Percentiles rank a stretch among this genome's conserved stretches.
phyloP scores from a whole-genome alignment of 30 jellyfish, hydroid and myxozoan species.

The Mastigias papua region DNA sequence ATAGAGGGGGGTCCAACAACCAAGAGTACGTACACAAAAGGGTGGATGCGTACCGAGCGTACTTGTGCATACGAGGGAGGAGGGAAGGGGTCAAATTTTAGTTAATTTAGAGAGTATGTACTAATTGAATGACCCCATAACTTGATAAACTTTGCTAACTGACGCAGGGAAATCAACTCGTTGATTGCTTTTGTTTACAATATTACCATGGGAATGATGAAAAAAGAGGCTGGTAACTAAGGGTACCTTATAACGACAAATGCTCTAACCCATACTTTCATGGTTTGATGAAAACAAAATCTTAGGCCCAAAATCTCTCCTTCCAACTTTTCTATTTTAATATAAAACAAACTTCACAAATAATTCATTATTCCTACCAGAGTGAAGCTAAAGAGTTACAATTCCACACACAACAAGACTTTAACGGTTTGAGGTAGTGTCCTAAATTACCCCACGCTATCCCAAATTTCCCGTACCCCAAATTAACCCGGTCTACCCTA shows the following conservation, averaged over 20 bases:
- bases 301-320: slow-evolving; percentile 24
- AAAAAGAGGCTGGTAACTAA: slow-evolving; percentile 25
- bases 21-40: too few species aligned
- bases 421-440: slow-evolving; percentile 19
- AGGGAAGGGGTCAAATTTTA: too few species aligned
- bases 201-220: slow-evolving; percentile 15
- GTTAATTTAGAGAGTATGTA: too few species aligned
- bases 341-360: slow-evolving; percentile 1
- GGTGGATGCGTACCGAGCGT: too few species aligned
- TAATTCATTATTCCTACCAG: slow-evolving; percentile 18
- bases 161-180: slow-evolving; percentile 14
- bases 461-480: slow-evolving; percentile 37
- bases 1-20: too few species aligned
- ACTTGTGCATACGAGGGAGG: too few species aligned
- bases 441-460: slow-evolving; percentile 47
- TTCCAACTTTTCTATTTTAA: not conserved
- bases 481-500: slow-evolving; percentile 46
- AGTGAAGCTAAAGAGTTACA: slow-evolving; percentile 30
- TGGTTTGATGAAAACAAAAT: slow-evolving; percentile 20
- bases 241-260: slow-evolving; percentile 31
- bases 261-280: slow-evolving; percentile 10
- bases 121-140: too few species aligned
- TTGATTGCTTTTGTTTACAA: slow-evolving; percentile 23
- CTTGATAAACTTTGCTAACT: slow-evolving; percentile 19
- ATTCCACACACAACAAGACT: slow-evolving; percentile 16